Base-by-base conservation (phyloP, 2,888 invertebrate species). In the Tortrix viridana region DNA sequence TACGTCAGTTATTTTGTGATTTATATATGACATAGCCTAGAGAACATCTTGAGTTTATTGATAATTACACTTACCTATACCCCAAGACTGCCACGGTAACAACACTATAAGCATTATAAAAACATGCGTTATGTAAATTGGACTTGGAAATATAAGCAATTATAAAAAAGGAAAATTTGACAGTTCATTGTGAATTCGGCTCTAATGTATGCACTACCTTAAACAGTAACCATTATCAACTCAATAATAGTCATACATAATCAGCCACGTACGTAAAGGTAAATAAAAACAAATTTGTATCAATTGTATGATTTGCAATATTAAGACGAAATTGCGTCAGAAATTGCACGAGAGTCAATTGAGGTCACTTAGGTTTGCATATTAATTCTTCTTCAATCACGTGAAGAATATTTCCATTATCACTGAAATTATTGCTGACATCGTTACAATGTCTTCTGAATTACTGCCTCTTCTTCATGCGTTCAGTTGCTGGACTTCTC, bases 271-370 rank as follows among this genome's bases (percentile, higher is more conserved):
- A 20, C 2, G 46, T 38, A 60, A 43, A 49, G n/a, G n/a, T 44
- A 56, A 62, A n/a, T n/a, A n/a, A 44, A 41, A 49, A 19, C 14
- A 65, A 56, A 60, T 62, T 67, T 23, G 56, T 61, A 55, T 55
- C 23, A 43, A 38, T 69, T 48, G 37, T 41, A 19, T 20, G n/a
- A 50, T 65, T 41, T 71, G 77, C 63, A 79, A 81, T 65, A 60
- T 61, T 48, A 71, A 67, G 57, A 49, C 23, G 54, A 7, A 72
- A 74, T 85, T 85, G 82, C 85, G 68, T 85, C 85, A 85, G 80
- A 74, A 61, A 75, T 79, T 80, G 73, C 79, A 73, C 60, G 65
- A 65, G 37, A 66, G 46, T 58, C 61, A 67, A 69, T 71, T 71
- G 68, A 71, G 72, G 70, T 74, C 69, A 74, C 54, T 69, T 44